Evolutionary conservation across 2,797 vertebrate genomes (phyloP).

Genomic region (Triplophysa yarkandensis): DNA sequence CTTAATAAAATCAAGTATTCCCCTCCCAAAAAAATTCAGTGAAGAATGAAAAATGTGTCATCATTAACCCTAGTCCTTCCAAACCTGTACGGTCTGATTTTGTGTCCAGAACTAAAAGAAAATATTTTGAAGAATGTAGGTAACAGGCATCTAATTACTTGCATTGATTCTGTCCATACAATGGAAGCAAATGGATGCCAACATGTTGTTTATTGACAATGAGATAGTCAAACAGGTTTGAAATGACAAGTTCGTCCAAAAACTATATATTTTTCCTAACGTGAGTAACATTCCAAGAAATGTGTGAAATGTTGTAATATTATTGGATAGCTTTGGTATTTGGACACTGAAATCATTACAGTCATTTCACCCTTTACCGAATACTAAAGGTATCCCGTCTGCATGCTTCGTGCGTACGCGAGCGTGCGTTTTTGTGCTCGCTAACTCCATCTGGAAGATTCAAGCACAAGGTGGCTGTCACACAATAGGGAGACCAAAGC

Average conservation of each 20-base stretch:
- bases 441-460: slow-evolving; percentile 96
- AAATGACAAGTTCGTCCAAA: too few species aligned
- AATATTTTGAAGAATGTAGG: too few species aligned
- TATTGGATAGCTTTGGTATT: slow-evolving; percentile 46
- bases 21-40: too few species aligned
- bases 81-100: too few species aligned
- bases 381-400: slow-evolving; percentile 87
- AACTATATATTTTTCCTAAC: neutral
- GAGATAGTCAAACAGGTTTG: neutral
- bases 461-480: slow-evolving; percentile 91
- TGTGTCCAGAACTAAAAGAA: too few species aligned
- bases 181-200: too few species aligned
- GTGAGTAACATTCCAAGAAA: neutral
- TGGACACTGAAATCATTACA: slow-evolving; percentile 84
- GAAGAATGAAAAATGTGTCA: too few species aligned
- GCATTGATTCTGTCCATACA: too few species aligned
- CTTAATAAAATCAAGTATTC: too few species aligned
- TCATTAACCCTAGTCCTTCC: too few species aligned
- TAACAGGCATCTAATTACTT: too few species aligned
- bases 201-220: too few species aligned
- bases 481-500: slow-evolving; percentile 97
- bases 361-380: slow-evolving; percentile 87
- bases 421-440: slow-evolving; percentile 50
- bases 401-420: slow-evolving; percentile 30
- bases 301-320: neutral